These are phyloP conservation scores for Spea multiplicata DNA, from an alignment of 2,113 vertebrate genomes.

Conservation along the genomic window DNA sequence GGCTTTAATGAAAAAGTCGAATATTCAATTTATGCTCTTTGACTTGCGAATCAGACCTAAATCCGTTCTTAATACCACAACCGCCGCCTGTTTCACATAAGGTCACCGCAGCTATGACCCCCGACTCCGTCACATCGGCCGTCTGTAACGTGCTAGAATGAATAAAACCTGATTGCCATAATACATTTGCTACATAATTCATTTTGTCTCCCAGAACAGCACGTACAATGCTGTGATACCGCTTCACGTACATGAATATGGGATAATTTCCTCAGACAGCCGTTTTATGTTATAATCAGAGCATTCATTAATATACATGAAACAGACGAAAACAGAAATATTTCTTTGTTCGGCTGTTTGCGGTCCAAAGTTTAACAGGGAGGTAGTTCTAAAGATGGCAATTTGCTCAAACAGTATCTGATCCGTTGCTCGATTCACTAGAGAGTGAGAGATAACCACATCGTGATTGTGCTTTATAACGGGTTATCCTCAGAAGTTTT, in stretches of 20 bases:
- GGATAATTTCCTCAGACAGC: slow-evolving; percentile 22
- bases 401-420: too few relatives aligned
- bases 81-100: slow-evolving; percentile 4
- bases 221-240: not conserved
- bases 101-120: slow-evolving; percentile 32
- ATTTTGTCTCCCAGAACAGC: slow-evolving; percentile 25
- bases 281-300: slow-evolving; percentile 27
- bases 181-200: slow-evolving; percentile 44
- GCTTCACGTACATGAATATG: slow-evolving; percentile 12
- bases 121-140: slow-evolving; percentile 25
- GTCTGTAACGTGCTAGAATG: slow-evolving; percentile 42
- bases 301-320: slow-evolving; percentile 20
- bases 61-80: slow-evolving; percentile 24
- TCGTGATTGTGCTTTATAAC: too few relatives aligned
- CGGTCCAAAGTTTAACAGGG: too few relatives aligned
- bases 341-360: too few relatives aligned
- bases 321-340: not conserved
- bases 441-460: too few relatives aligned
- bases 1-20: slow-evolving; percentile 37
- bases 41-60: slow-evolving; percentile 38
- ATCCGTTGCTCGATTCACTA: too few relatives aligned
- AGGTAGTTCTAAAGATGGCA: too few relatives aligned
- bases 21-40: slow-evolving; percentile 49
- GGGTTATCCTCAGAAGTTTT: too few relatives aligned
- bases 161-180: slow-evolving; percentile 41